phyloP scores from a whole-genome alignment of 2,888 invertebrate genomes.

The Noctua comes region DNA sequence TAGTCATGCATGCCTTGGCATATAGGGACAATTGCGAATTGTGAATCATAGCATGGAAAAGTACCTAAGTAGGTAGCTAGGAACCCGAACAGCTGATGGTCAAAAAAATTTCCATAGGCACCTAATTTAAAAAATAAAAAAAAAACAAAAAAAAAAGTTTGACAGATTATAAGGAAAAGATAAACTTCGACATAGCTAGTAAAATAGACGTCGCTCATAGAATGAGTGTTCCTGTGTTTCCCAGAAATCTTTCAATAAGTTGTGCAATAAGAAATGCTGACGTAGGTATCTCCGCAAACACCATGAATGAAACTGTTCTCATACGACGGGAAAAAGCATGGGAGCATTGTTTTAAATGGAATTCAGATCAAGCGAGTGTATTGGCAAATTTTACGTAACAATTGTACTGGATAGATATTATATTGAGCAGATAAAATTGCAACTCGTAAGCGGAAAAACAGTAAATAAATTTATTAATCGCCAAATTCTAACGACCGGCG shows the following conservation, averaged over 20 bases:
- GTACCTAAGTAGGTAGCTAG: too few species aligned
- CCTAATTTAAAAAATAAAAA: too few species aligned
- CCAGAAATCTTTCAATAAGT: slow-evolving; percentile 17
- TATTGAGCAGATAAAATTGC: not conserved
- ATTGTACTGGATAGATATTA: not conserved
- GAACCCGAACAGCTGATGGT: too few species aligned
- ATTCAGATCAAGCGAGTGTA: not conserved
- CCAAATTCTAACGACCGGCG: too few species aligned
- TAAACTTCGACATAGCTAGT: not conserved
- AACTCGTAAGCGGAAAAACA: not conserved
- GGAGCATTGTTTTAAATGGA: not conserved
- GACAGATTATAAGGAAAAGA: too few species aligned
- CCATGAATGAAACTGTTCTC: not conserved
- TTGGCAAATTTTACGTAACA: not conserved
- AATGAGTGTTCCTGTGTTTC: not conserved
- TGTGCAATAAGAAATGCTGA: slow-evolving; percentile 18
- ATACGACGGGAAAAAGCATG: not conserved
- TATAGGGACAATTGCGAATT: not conserved
- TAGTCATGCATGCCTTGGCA: not conserved
- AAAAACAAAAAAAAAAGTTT: too few species aligned
- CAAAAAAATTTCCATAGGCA: too few species aligned
- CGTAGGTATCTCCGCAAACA: not conserved
- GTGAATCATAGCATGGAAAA: too few species aligned
- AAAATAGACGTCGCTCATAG: not conserved
- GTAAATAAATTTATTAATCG: not conserved